phyloP scores from a whole-genome alignment of 2,797 vertebrate species.

The Enteromius fasciolatus region DNA sequence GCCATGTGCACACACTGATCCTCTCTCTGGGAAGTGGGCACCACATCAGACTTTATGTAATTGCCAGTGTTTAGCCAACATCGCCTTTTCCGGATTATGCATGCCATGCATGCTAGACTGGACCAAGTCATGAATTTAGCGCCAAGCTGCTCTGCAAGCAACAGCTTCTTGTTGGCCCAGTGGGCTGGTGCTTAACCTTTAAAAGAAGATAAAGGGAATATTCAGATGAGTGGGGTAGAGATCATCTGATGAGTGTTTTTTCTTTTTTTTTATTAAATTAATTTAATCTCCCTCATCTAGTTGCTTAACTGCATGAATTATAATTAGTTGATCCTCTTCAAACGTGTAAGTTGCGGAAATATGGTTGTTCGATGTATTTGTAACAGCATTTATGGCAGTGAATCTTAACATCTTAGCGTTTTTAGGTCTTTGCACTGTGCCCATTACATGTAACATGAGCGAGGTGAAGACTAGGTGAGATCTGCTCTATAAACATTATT shows the following conservation, averaged over 20 bases:
- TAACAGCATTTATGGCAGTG: neutral
- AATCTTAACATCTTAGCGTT: neutral
- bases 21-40: conserved; percentile 16
- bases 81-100: conserved; percentile 24
- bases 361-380: conserved; percentile 8
- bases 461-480: conserved; percentile 10
- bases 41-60: conserved; percentile 28
- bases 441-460: neutral
- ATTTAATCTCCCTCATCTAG: conserved; percentile 3
- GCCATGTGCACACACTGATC: conserved; percentile 5
- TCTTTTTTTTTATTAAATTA: conserved; percentile 1
- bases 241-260: neutral
- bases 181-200: conserved; percentile 34
- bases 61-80: conserved; percentile 30
- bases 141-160: conserved; percentile 6
- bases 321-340: conserved; percentile 21
- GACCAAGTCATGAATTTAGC: conserved; percentile 13
- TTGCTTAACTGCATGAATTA: conserved; percentile 1
- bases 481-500: conserved; percentile 36
- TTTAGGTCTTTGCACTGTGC: neutral
- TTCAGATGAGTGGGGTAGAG: neutral
- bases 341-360: neutral
- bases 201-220: conserved; percentile 12
- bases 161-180: conserved; percentile 33
- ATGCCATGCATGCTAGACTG: conserved; percentile 8